phyloP scores from a whole-genome alignment of 2,113 vertebrate genomes.

The Recurvirostra avosetta region DNA sequence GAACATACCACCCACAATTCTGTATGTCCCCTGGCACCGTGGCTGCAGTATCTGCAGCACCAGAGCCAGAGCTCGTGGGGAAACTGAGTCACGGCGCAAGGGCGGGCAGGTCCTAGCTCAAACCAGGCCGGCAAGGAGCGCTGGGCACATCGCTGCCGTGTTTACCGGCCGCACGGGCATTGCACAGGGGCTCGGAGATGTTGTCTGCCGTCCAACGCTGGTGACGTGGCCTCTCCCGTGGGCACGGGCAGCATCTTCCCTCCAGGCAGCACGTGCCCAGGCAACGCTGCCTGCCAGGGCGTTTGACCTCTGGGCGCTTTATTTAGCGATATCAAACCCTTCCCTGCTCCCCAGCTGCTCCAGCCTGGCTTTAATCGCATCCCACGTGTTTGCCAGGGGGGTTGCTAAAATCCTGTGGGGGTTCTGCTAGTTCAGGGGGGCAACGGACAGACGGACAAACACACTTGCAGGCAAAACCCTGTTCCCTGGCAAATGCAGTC shows the following conservation, averaged over 20 bases:
- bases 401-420: background rate
- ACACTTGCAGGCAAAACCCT: background rate
- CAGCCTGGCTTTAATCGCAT: background rate
- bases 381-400: background rate
- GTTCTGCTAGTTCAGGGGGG: background rate
- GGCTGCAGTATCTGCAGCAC: background rate
- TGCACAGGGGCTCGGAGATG: background rate
- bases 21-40: background rate
- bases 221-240: background rate
- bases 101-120: background rate
- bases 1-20: background rate
- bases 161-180: fast-evolving
- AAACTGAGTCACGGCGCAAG: background rate
- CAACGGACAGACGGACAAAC: fast-evolving
- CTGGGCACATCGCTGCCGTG: fast-evolving
- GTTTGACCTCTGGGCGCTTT: background rate
- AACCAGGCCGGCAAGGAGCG: background rate
- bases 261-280: background rate
- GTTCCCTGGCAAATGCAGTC: background rate
- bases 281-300: background rate
- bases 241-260: fast-evolving
- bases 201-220: background rate
- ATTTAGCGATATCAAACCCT: background rate
- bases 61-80: background rate
- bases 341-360: background rate